These are phyloP conservation scores for Drosophila robusta DNA, from an alignment of 2,888 invertebrate genomes.

Conservation along the genomic window DNA sequence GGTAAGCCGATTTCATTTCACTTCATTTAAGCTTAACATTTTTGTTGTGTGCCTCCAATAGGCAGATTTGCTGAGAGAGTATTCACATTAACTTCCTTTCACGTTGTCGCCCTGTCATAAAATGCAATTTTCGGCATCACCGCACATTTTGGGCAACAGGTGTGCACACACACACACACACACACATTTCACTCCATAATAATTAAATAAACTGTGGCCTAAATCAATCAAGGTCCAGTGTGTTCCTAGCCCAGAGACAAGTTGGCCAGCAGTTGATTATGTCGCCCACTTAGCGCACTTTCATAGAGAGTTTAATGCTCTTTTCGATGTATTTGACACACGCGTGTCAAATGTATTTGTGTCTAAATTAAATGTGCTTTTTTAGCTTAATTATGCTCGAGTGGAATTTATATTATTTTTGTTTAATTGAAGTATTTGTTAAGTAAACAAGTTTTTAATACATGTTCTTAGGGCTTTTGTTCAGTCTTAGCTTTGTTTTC, in stretches of 20 bases:
- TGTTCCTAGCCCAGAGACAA: constrained; percentile 1
- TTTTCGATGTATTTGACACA: not conserved
- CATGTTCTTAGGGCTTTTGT: too few relatives aligned
- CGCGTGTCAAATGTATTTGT: too few relatives aligned
- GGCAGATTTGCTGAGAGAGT: constrained; percentile 38
- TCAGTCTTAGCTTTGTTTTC: too few relatives aligned
- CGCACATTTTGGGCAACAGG: constrained; percentile 40
- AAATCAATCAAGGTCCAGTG: constrained; percentile 28
- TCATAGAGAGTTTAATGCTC: not conserved
- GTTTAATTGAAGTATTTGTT: not conserved
- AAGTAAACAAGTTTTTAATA: too few relatives aligned
- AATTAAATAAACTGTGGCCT: constrained; percentile 17
- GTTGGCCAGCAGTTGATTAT: not conserved
- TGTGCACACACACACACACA: constrained; percentile 12
- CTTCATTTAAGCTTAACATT: constrained; percentile 57
- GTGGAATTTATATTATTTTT: not conserved
- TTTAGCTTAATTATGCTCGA: not conserved
- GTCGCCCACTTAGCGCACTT: too few relatives aligned
- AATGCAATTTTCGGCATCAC: constrained; percentile 46
- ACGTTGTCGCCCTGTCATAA: constrained; percentile 27
- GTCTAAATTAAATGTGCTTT: not conserved
- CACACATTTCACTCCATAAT: constrained; percentile 1
- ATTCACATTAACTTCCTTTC: constrained; percentile 32
- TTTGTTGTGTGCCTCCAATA: constrained; percentile 19
- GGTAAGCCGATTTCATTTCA: constrained; percentile 67